A percentile compares a stretch with the other conserved stretches of the same genome.
These are phyloP conservation scores for Macrocentrus cingulum DNA, from an alignment of 1,140 invertebrate genomes.

Conservation along the genomic window DNA sequence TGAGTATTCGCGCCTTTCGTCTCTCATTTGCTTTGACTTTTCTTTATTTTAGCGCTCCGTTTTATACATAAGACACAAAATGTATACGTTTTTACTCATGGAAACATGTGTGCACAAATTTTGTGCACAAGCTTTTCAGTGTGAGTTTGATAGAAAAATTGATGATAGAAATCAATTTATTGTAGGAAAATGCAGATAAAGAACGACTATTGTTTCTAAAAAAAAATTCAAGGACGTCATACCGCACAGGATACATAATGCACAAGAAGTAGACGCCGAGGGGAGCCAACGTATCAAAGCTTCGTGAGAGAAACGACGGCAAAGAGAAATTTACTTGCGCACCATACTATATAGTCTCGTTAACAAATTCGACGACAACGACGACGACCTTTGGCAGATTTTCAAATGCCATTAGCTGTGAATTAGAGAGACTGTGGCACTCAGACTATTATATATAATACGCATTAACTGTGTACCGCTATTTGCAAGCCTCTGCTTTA, in stretches of 20 bases:
- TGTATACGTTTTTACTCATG: no score
- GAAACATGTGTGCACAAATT: no score
- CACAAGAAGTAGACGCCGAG: no score
- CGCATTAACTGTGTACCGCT: not conserved
- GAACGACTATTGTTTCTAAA: not conserved
- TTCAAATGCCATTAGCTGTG: constrained; percentile 1
- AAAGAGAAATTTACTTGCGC: not conserved
- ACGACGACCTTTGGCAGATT: not conserved
- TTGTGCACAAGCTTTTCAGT: no score
- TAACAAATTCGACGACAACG: not conserved
- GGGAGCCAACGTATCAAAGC: not conserved
- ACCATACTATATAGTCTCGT: not conserved
- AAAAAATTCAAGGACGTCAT: not conserved
- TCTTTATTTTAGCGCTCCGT: no score
- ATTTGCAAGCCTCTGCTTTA: not conserved
- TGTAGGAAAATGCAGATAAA: no score
- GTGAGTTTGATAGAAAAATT: no score
- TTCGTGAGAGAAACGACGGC: not conserved
- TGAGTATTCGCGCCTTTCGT: no score
- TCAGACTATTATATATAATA: not conserved
- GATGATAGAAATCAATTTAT: no score
- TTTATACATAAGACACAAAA: no score
- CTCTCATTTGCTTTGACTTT: no score
- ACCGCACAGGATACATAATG: no score
- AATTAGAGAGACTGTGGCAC: not conserved